Evolutionary conservation across 2,113 vertebrate species (phyloP), one percentile per base, ranked within the genome.

Genomic region (Argyrosomus japonicus): DNA sequence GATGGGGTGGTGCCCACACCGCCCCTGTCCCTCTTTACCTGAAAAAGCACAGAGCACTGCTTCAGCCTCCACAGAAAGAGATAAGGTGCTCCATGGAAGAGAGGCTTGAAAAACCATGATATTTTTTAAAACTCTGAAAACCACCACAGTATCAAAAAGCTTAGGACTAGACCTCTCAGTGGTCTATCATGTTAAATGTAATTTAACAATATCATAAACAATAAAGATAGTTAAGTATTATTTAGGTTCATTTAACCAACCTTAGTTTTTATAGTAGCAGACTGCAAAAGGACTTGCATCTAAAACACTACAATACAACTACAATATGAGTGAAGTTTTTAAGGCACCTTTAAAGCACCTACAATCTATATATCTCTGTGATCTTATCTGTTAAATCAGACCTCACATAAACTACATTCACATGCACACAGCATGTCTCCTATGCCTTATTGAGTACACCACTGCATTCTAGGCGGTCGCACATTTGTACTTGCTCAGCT

Each of bases 21-120:
- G 84, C 91, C 91, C 91, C 89, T 89, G 87, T 89, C 87, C 91
- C 92, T 92, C 89, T 93, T 88, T 89, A 93, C 93, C 91, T 93
- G 90, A 85, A 94, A 85, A 86, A 90, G 89, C 88, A 86, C 43
- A 50, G 81, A 90, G 77, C 82, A 79, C 83, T 88, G 82, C 90
- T 93, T 91, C 90, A 92, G 90, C 91, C 87, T 91, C 91, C 93
- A 87, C 89, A 93, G 85, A 87, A 79, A 89, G 77, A 88, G 84
- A 79, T 75, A 85, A 92, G 87, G 89, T 86, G 81, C 87, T 91
- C 83, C 86, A 89, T 64, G 47, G 45, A 82, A 83, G 81, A 83
- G 82, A 77, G 77, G 88, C 79, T 87, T 88, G 62, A 85, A 83
- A 84, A 85, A 60, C 47, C 68, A 40, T 21, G 23, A 74, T 45